Percentiles rank a stretch among this genome's conserved stretches.
Conservation (phyloP, 2,113 vertebrate species). For the Rattus rattus region DNA sequence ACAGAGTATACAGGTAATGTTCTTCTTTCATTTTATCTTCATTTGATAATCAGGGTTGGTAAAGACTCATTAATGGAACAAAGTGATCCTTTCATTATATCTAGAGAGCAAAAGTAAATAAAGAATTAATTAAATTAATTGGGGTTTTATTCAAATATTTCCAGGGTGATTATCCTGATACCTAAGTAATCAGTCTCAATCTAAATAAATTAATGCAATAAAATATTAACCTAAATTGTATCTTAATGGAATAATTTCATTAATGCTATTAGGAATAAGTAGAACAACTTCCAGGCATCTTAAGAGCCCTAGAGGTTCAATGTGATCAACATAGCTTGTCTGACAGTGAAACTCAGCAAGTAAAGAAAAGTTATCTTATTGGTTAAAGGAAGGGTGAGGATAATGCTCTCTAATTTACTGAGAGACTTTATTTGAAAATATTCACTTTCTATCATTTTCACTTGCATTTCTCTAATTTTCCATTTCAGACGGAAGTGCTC, state of each 20-base stretch:
- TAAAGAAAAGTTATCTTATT: neutral
- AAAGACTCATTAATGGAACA: conserved; percentile 5
- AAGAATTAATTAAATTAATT: conserved; percentile 68
- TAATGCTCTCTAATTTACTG: neutral
- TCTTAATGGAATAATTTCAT: conserved; percentile 61
- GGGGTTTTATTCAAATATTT: conserved; percentile 68
- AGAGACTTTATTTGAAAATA: conserved; percentile 6
- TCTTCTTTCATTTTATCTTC: conserved; percentile 11
- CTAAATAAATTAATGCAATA: conserved; percentile 74
- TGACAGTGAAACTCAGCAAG: neutral
- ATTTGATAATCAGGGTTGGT: neutral
- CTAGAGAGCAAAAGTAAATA: conserved; percentile 52
- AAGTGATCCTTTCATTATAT: conserved; percentile 50
- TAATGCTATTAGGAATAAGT: conserved; percentile 37
- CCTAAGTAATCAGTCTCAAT: conserved; percentile 68
- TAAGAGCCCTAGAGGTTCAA: neutral
- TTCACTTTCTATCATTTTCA: neutral
- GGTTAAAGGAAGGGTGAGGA: neutral
- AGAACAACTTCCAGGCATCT: conserved; percentile 39
- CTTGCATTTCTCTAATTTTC: neutral
- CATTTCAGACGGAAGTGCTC: conserved; percentile 14
- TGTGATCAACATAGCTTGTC: neutral
- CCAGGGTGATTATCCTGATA: conserved; percentile 53
- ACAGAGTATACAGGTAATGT: neutral
- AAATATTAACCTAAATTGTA: conserved; percentile 59